Conservation (phyloP, 2,113 vertebrate genomes). For the Glaucidium brasilianum region DNA sequence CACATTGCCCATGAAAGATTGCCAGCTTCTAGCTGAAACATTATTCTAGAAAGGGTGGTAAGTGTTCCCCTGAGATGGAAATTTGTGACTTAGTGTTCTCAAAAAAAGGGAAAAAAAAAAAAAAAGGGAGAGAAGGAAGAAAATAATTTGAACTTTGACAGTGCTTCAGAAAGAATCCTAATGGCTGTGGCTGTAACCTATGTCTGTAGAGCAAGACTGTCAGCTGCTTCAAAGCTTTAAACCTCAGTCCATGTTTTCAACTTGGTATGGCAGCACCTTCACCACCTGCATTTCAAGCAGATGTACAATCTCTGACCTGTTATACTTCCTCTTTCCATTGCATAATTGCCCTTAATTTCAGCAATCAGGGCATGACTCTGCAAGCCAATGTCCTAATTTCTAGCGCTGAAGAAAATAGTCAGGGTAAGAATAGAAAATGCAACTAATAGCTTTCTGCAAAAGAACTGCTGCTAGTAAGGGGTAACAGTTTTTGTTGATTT, state of each 20-base stretch:
- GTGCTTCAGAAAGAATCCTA: neutral
- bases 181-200: neutral
- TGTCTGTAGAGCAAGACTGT: neutral
- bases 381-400: neutral
- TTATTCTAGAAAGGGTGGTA: neutral
- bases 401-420: neutral
- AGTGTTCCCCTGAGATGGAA: neutral
- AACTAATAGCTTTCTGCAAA: neutral
- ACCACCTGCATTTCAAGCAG: neutral
- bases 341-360: constrained; percentile 24
- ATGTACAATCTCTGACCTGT: neutral
- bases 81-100: neutral
- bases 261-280: neutral
- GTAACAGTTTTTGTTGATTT: neutral
- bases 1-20: constrained; percentile 23
- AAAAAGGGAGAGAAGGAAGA: too few relatives aligned
- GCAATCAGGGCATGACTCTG: neutral
- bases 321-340: neutral
- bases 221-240: neutral
- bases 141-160: neutral
- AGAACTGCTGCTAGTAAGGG: neutral
- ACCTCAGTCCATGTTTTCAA: neutral
- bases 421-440: neutral
- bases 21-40: constrained; percentile 18
- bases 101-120: neutral